A percentile compares a stretch with the other conserved stretches of the same genome.
Evolutionary conservation across 1,140 invertebrate species (phyloP).

Genomic region (Euura saliciscinereae): DNA sequence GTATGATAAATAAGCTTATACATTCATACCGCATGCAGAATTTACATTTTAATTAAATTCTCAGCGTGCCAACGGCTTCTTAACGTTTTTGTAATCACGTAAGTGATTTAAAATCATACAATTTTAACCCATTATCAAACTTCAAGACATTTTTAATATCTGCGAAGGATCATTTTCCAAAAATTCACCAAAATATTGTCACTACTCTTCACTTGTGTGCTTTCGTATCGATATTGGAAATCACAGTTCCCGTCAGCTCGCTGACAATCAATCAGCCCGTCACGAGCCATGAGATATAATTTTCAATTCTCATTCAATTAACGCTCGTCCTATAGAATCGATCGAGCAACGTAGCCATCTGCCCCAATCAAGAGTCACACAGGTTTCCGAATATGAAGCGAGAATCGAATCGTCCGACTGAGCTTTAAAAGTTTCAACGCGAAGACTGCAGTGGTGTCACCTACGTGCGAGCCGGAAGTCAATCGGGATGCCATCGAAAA

Average conservation of each 20-base stretch:
- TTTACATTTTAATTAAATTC: slow-evolving; percentile 12
- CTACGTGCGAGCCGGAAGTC: background rate
- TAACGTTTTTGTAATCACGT: background rate
- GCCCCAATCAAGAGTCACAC: background rate
- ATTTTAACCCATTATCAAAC: background rate
- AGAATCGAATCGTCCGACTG: background rate
- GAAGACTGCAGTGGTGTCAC: background rate
- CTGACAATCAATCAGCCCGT: background rate
- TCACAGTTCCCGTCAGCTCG: background rate
- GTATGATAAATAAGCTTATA: slow-evolving; percentile 12
- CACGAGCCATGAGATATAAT: background rate
- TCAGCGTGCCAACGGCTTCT: background rate
- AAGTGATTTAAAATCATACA: background rate
- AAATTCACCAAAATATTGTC: too few relatives aligned
- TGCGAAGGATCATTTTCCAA: too few relatives aligned
- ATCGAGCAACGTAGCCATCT: background rate
- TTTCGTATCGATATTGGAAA: too few relatives aligned
- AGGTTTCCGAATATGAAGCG: background rate
- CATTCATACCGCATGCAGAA: slow-evolving; percentile 10
- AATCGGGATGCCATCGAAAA: too few relatives aligned
- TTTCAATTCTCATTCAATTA: background rate
- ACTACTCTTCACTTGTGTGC: too few relatives aligned
- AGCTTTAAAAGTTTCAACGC: background rate
- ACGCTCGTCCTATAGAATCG: background rate
- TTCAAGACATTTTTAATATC: too few relatives aligned